Base-by-base conservation (phyloP, 2,113 vertebrate genomes). In the Mastomys coucha region DNA sequence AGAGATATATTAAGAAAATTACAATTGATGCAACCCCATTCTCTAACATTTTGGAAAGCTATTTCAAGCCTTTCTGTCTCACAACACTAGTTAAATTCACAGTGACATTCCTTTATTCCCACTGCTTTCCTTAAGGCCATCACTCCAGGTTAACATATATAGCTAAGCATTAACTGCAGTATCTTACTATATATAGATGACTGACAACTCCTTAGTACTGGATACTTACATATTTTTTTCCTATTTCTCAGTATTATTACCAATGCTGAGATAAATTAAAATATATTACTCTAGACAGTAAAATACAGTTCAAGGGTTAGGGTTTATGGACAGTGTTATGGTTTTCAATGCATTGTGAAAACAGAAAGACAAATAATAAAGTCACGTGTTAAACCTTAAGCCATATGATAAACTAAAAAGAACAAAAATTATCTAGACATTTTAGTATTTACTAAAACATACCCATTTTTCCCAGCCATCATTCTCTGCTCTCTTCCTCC, bases 401-500 rank as follows among this genome's bases (percentile, higher is more conserved):
- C 5, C 28, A 96, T 1, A 88, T 65, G 85, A 94, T 84, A 95
- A 96, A 63, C 77, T 92, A 88, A 87, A 95, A 95, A 28, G 19
- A 92, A 97, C 51, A 19, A 81, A 86, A 95, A 93, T 56, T 78
- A 95, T 58, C 75, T 97, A 88, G 45, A 88, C 72, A 96, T 4
- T 65, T 96, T 73, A 92, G 86, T 67, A 63, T 63, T 95, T 70
- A 56, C 97, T 97, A 91, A 84, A 88, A 99, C 99, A 98, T 98
- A 99, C 99, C 98, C 97, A 99, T 70, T 98, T 98, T 96, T 98
- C 99, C 99, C 99, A 99, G 98, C 99, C 99, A 98, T 99, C 99
- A 97, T 98, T 99, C 33, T 98, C 99, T 22, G 99, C 99, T 99
- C 98, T 99, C 98, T 99, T 99, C 98, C 98, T 99, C 99, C 99